These are phyloP conservation scores for Aspidoscelis tigris DNA, from an alignment of 2,113 vertebrate genomes.

Conservation along the genomic window DNA sequence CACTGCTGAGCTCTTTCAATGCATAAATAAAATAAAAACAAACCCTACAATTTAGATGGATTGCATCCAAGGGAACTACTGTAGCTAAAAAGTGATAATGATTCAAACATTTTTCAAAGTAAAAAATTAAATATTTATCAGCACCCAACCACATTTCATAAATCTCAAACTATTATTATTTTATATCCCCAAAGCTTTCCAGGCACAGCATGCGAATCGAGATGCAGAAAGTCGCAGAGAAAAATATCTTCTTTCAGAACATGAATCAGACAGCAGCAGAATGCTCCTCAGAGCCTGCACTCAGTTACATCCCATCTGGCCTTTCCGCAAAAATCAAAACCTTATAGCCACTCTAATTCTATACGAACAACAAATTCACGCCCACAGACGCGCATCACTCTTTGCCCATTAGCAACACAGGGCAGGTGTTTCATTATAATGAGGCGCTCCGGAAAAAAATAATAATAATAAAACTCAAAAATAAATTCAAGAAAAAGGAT, in stretches of 20 bases:
- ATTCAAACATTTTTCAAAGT: slow-evolving; percentile 87
- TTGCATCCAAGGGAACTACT: slow-evolving; percentile 81
- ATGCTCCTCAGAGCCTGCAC: slow-evolving; percentile 68
- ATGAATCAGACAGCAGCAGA: slow-evolving; percentile 76
- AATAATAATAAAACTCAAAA: background rate
- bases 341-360: slow-evolving; percentile 62
- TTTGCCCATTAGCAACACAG: slow-evolving; percentile 72
- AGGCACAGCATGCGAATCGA: slow-evolving; percentile 76
- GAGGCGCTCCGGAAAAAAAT: slow-evolving; percentile 50
- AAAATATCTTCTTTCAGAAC: slow-evolving; percentile 73
- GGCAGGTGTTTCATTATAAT: slow-evolving; percentile 80
- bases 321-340: slow-evolving; percentile 66
- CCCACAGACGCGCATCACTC: slow-evolving; percentile 66
- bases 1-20: slow-evolving; percentile 78
- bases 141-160: slow-evolving; percentile 85
- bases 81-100: slow-evolving; percentile 86
- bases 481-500: slow-evolving; percentile 74
- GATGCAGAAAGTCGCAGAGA: slow-evolving; percentile 75
- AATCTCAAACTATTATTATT: slow-evolving; percentile 87
- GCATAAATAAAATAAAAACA: slow-evolving; percentile 77
- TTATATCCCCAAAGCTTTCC: slow-evolving; percentile 83
- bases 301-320: slow-evolving; percentile 68
- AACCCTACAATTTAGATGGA: slow-evolving; percentile 83
- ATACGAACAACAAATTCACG: slow-evolving; percentile 72
- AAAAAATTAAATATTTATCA: slow-evolving; percentile 88